A percentile compares a stretch with the other conserved stretches of the same genome.
These are phyloP conservation scores for Ceryle rudis DNA, from an alignment of 2,797 vertebrate genomes.

Conservation along the genomic window DNA sequence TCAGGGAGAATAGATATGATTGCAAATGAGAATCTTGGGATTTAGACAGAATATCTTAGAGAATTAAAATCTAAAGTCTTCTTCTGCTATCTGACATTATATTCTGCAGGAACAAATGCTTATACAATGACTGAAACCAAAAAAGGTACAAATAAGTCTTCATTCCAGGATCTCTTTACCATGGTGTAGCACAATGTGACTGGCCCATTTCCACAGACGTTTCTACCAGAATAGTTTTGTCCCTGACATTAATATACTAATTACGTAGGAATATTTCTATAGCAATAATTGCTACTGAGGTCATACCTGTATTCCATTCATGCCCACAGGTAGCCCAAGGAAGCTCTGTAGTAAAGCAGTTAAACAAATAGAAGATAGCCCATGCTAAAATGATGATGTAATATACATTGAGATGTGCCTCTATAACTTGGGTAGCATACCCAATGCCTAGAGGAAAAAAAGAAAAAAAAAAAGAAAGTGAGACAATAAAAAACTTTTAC, in stretches of 20 bases:
- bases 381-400: constrained; percentile 97
- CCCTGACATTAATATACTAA: neutral
- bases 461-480: neutral
- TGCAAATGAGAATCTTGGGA: constrained; percentile 5
- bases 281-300: neutral
- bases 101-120: neutral
- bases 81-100: neutral
- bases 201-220: neutral
- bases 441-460: constrained; percentile 88
- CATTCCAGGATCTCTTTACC: neutral
- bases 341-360: constrained; percentile 96
- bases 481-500: neutral
- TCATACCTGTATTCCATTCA: constrained; percentile 97
- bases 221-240: neutral
- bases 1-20: neutral
- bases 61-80: neutral
- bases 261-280: neutral
- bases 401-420: constrained; percentile 96
- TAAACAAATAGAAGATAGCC: constrained; percentile 99
- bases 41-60: neutral
- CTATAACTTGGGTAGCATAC: constrained; percentile 97
- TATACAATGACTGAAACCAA: neutral
- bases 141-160: neutral
- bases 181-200: no score
- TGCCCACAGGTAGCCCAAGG: constrained; percentile 98